Conservation (phyloP, 2,113 vertebrate genomes). For the Megaleporinus macrocephalus region DNA sequence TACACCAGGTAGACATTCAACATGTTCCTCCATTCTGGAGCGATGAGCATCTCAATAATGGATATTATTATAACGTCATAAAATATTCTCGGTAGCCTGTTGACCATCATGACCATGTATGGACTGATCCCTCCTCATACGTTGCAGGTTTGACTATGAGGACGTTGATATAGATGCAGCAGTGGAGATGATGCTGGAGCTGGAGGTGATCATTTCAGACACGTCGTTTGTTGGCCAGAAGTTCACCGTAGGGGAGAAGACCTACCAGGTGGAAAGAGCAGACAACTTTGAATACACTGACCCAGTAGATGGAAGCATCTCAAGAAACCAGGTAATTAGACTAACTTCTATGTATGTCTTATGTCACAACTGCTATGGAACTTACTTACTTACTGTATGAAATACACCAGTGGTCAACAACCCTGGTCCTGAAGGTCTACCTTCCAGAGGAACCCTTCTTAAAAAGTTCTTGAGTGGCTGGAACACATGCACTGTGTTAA, state of each 20-base stretch:
- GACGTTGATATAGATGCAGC: conserved; percentile 90
- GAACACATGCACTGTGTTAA: too few relatives aligned
- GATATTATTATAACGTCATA: too few relatives aligned
- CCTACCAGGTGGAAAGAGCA: conserved; percentile 90
- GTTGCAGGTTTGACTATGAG: conserved; percentile 91
- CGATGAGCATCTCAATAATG: too few relatives aligned
- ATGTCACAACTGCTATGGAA: not conserved
- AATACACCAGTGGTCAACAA: not conserved
- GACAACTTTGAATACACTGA: conserved; percentile 97
- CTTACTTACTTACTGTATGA: not conserved
- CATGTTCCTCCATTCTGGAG: not conserved
- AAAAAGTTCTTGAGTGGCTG: too few relatives aligned
- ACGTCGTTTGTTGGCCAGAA: conserved; percentile 89
- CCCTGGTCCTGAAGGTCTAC: too few relatives aligned
- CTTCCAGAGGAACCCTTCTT: too few relatives aligned
- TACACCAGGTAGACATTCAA: conserved; percentile 85
- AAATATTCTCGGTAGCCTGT: not conserved
- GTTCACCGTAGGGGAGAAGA: conserved; percentile 85
- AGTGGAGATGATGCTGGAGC: conserved; percentile 92
- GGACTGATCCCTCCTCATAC: not conserved
- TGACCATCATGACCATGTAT: not conserved
- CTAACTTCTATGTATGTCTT: not conserved
- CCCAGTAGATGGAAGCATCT: conserved; percentile 91
- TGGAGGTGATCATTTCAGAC: conserved; percentile 87
- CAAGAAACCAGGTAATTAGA: conserved; percentile 88